Percentiles rank a stretch among this genome's conserved stretches.
Conservation (phyloP, 23 tunicate genomes). For the Ascidia mentula region DNA sequence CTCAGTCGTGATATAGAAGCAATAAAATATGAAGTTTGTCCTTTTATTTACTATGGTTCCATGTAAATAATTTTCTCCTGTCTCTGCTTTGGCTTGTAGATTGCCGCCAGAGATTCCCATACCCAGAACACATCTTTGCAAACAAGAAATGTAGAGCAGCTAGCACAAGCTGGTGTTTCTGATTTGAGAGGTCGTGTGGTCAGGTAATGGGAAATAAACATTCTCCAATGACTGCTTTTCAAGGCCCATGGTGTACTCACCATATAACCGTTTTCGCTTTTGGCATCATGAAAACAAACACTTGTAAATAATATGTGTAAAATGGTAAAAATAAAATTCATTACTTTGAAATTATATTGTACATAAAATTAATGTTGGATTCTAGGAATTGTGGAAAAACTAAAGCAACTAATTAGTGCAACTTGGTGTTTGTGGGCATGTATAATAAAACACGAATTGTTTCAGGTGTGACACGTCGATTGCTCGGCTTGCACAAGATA, state of each 20-base stretch:
- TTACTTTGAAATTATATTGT: too few relatives aligned
- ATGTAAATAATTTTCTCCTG: too few relatives aligned
- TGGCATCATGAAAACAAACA: too few relatives aligned
- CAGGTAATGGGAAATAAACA: too few relatives aligned
- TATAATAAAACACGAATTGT: neutral
- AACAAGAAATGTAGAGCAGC: constrained; percentile 57
- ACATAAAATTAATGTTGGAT: too few relatives aligned
- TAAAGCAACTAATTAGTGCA: too few relatives aligned
- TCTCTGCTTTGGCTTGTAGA: neutral
- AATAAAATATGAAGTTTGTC: constrained; percentile 63
- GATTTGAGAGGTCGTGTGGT: constrained; percentile 87
- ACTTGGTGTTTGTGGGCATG: too few relatives aligned
- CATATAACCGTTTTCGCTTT: too few relatives aligned
- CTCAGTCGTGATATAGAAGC: constrained; percentile 65
- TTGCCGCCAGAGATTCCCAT: constrained; percentile 31
- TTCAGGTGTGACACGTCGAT: constrained; percentile 79
- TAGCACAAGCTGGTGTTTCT: constrained; percentile 82
- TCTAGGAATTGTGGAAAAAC: too few relatives aligned
- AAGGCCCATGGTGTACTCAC: neutral
- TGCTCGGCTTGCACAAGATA: constrained; percentile 68
- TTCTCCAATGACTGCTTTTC: too few relatives aligned
- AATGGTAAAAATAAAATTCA: too few relatives aligned
- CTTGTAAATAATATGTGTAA: too few relatives aligned
- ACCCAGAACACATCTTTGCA: constrained; percentile 41
- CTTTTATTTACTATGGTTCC: neutral